phyloP scores from a whole-genome alignment of 2,797 vertebrate genomes.

The Helostoma temminkii region DNA sequence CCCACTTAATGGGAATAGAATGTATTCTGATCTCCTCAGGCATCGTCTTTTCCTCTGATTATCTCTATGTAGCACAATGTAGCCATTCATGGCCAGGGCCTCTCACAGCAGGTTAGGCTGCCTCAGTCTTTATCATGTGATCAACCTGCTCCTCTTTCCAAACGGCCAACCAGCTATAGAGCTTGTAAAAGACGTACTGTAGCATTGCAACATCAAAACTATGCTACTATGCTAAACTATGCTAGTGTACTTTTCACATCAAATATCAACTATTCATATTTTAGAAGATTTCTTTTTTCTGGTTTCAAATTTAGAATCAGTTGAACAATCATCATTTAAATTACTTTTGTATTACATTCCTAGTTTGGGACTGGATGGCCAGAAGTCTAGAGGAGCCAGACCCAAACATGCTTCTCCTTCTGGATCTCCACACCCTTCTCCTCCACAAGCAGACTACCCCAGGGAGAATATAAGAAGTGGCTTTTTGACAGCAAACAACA shows the following conservation, averaged over 20 bases:
- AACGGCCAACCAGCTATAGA: not conserved
- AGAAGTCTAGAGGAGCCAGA: conserved; percentile 60
- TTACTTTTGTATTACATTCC: conserved; percentile 19
- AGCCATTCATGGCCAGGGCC: conserved; percentile 59
- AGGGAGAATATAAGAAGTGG: conserved; percentile 51
- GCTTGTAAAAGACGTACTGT: not conserved
- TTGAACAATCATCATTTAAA: not conserved
- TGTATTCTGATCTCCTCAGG: conserved; percentile 45
- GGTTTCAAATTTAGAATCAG: not conserved
- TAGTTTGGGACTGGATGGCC: conserved; percentile 63
- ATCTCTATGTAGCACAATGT: conserved; percentile 58
- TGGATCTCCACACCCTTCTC: conserved; percentile 58
- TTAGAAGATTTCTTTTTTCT: too few species aligned
- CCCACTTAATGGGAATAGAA: not conserved
- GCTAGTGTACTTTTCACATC: not conserved
- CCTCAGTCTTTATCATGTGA: conserved; percentile 33
- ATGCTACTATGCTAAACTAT: too few species aligned
- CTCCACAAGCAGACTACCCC: conserved; percentile 52
- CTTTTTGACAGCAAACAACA: conserved; percentile 38
- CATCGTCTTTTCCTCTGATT: conserved; percentile 22
- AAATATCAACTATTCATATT: not conserved
- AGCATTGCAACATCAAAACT: not conserved
- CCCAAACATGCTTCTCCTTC: conserved; percentile 53
- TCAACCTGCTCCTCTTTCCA: not conserved
- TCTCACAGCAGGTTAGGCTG: conserved; percentile 43